phyloP scores from a whole-genome alignment of 2,797 vertebrate genomes.

The Molothrus ater region DNA sequence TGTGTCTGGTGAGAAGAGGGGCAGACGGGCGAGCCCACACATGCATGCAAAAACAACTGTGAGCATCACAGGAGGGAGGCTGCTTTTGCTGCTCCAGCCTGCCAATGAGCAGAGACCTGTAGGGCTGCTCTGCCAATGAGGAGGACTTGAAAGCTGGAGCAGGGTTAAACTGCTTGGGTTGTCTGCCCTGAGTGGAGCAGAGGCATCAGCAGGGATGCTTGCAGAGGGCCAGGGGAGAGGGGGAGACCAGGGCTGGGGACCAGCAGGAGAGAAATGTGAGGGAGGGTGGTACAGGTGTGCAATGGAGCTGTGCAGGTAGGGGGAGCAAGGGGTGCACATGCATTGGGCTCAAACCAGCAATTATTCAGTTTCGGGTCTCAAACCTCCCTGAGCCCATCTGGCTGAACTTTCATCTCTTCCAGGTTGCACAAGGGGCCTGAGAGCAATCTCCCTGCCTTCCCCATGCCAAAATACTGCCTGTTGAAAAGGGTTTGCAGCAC shows the following conservation, averaged over 20 bases:
- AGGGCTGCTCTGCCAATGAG: background rate
- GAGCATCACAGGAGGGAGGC: background rate
- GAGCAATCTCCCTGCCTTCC: background rate
- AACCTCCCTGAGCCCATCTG: no score
- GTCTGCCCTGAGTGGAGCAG: accelerated
- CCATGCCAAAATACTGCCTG: background rate
- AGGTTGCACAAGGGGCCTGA: background rate
- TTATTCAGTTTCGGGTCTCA: background rate
- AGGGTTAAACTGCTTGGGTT: background rate
- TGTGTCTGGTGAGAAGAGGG: accelerated
- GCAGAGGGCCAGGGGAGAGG: background rate
- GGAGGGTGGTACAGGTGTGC: background rate
- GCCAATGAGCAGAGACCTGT: background rate
- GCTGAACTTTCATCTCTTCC: background rate
- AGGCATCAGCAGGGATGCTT: background rate
- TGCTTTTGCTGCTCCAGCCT: background rate
- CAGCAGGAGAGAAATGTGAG: background rate
- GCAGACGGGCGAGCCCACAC: accelerated
- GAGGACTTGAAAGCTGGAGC: background rate
- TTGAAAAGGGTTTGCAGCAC: background rate
- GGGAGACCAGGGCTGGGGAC: background rate
- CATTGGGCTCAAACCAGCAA: background rate
- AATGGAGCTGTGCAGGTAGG: accelerated
- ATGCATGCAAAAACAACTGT: background rate
- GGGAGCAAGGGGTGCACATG: accelerated